A percentile compares a stretch with the other conserved stretches of the same genome.
Evolutionary conservation across 1,140 invertebrate species (phyloP).

Genomic region (Leucophenga varia): DNA sequence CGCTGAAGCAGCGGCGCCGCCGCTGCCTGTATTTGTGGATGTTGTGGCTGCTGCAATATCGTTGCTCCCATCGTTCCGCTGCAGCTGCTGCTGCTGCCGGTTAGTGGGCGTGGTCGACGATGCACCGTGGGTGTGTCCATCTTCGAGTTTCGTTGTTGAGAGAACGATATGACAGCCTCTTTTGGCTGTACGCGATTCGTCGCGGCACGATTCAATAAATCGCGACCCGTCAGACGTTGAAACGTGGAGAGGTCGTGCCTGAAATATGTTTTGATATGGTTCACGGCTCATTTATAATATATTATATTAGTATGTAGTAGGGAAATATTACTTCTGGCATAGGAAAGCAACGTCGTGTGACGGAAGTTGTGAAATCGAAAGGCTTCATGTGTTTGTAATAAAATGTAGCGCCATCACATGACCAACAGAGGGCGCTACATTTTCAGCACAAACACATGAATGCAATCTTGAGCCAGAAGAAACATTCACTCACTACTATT

Average conservation of each 20-base stretch:
- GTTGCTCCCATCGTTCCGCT: slow-evolving; percentile 4
- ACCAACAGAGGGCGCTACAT: too few relatives aligned
- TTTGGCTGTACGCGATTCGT: slow-evolving; percentile 55
- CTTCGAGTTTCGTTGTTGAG: slow-evolving; percentile 57
- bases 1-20: slow-evolving; percentile 36
- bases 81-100: slow-evolving; percentile 15
- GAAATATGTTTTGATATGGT: too few relatives aligned
- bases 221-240: slow-evolving; percentile 56
- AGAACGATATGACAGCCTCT: slow-evolving; percentile 57
- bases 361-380: too few relatives aligned
- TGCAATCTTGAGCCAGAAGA: too few relatives aligned
- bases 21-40: slow-evolving; percentile 24
- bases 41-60: neutral
- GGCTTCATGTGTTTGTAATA: too few relatives aligned
- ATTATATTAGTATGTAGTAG: too few relatives aligned
- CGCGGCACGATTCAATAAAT: slow-evolving; percentile 56
- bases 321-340: too few relatives aligned
- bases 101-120: slow-evolving; percentile 44
- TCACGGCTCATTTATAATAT: too few relatives aligned
- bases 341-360: too few relatives aligned
- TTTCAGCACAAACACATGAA: neutral
- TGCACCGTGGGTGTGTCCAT: slow-evolving; percentile 57
- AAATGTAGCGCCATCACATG: too few relatives aligned
- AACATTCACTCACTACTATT: neutral
- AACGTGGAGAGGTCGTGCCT: slow-evolving; percentile 58